Conservation (phyloP, 1,140 invertebrate species). For the Procambarus clarkii region DNA sequence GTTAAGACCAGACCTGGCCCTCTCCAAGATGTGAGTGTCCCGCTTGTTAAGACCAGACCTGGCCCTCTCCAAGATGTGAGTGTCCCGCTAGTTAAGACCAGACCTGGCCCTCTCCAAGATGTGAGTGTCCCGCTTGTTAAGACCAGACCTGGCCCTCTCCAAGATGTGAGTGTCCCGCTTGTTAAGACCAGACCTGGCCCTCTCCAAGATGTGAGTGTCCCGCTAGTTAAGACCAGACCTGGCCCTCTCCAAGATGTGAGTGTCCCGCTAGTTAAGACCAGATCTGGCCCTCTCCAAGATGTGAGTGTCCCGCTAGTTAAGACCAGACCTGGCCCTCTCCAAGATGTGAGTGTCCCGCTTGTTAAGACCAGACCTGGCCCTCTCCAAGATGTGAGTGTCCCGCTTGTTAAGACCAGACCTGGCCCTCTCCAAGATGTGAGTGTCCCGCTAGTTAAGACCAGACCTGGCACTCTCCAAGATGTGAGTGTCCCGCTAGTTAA, state of each 20-base stretch:
- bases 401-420: conserved; percentile 25
- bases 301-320: conserved; percentile 10
- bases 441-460: background rate
- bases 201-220: conserved; percentile 46
- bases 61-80: conserved; percentile 53
- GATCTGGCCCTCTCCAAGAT: conserved; percentile 55
- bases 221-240: conserved; percentile 29
- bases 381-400: conserved; percentile 46
- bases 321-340: conserved; percentile 51
- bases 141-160: conserved; percentile 51
- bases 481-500: conserved; percentile 10
- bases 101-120: conserved; percentile 53
- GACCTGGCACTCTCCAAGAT: conserved; percentile 52
- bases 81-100: background rate
- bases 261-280: background rate
- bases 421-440: conserved; percentile 53
- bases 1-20: conserved; percentile 41
- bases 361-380: conserved; percentile 41
- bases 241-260: conserved; percentile 53
- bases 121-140: conserved; percentile 4
- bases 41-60: conserved; percentile 25
- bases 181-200: conserved; percentile 41
- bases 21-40: conserved; percentile 46
- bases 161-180: conserved; percentile 32
- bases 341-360: conserved; percentile 32